Evolutionary conservation across 2,888 invertebrate genomes (phyloP), one percentile per base, ranked within the genome.

Genomic region (Cryptophagus acutangulus): DNA sequence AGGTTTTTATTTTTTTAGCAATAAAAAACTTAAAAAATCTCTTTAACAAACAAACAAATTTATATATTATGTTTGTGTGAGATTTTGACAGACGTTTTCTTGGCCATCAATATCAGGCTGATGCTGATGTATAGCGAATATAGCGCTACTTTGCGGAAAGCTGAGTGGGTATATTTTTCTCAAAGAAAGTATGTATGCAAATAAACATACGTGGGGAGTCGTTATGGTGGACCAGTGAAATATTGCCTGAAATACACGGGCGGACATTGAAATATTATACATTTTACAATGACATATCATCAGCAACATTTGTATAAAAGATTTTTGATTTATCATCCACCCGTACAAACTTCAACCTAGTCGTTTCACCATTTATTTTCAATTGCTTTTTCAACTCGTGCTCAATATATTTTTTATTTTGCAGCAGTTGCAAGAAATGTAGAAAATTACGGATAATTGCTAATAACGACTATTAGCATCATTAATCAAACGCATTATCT

Each of bases 271-370:
- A 66, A 66, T 65, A 67, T 67, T 55, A 56, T 60, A 59, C 64
- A 65, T 69, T 69, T 69, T 62, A 67, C 62, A 63, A 66, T 67
- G 67, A 68, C 67, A 63, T 68, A 69, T 69, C 68, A 69, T 69
- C 68, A 65, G 59, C 54, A 60, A 59, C 65, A 63, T 67, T 66
- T 65, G 66, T 63, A 62, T 50, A 60, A 60, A 57, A 66, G 65
- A 67, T 65, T 67, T 31, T 67, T 69, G 67, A 69, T 66, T 61
- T 58, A 67, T 67, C 58, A 58, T 46, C 49, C 41, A 40, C 42
- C 9, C 9, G 9, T 20, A 20, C 9, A 20, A 20, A 20, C 5
- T 20, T n/a, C n/a, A n/a, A n/a, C n/a, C n/a, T n/a, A n/a, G n/a
- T 20, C 20, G 20, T 20, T 20, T 20, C 20, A 20, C 5, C 9